Base-by-base conservation (phyloP, 2,797 vertebrate genomes). In the Fratercula arctica region DNA sequence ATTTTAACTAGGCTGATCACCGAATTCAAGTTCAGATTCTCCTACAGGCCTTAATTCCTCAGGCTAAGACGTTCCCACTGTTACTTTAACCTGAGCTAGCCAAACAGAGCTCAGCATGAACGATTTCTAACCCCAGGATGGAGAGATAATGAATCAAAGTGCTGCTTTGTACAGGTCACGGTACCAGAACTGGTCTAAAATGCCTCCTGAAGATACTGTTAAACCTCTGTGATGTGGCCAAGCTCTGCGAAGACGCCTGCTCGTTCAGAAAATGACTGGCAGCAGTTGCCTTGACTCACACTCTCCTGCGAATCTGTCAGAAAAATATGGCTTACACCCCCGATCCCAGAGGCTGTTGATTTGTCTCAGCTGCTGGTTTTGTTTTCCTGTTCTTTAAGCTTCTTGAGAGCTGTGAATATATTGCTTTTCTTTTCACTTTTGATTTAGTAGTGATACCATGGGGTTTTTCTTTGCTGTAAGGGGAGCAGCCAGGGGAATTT, bases 311-410 rank as follows among this genome's bases (percentile, higher is more conserved):
- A 95, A 97, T 87, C 78, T 89, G 91, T 93, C 85, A 91, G 51
- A 56, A 94, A 93, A 96, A 83, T 63, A 83, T 4, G 45, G 78
- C 78, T 95, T 56, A 87, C 16, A 1, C 82, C 87, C 85, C 89
- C 12, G 0, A 6, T 43, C 54, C 54, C 73, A 37, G 6, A 60
- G 87, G 80, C 74, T 87, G 88, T 61, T 79, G 84, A 67, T 92
- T 79, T 87, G 77, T 70, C 77, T 92, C 86, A 90, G 92, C 93
- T 89, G 90, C 92, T 92, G 78, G 6, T 31, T 94, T 94, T 93
- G 37, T 54, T 79, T 90, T 86, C 84, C 64, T 82, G 54, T 54
- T 90, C 93, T 59, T 87, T 70, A 82, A 85, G 67, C 25, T 89
- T 63, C 86, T 86, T 13, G 5, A 35, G 51, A 79, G 21, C 84